Base-by-base conservation (phyloP, 2,797 vertebrate species). In the Hoplostethus atlanticus region DNA sequence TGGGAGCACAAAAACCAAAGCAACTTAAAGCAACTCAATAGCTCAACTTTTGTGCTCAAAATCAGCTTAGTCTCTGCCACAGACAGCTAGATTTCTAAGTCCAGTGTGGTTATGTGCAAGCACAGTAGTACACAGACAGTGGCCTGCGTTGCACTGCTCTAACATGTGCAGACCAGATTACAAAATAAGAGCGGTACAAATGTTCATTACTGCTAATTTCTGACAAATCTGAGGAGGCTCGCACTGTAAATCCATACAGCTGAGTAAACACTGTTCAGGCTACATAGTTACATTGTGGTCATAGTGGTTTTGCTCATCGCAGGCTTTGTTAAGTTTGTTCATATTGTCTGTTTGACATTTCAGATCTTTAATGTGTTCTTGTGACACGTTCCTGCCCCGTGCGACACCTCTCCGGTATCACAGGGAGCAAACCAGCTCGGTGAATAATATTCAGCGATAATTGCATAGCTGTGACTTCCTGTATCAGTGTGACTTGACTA, bases 371-470 rank as follows among this genome's bases (percentile, higher is more conserved):
- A 50, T 21, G 17, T 50, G 17, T 50, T 46, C 44, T 50, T 7
- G 17, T 50, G 47, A 50, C 11, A 21, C 47, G 65, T 69, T 64
- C 42, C 60, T 25, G 52, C 36, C 68, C 30, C 38, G 58, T 67
- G 61, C 68, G 57, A 59, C 38, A 52, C 38, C 7, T 7, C 47
- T 59, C 5, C 36, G 55, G n/a, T 50, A 70, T 74, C 68, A 66
- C 11, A 55, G 6, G 4, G 62, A 40, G 75, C 0, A 21, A 21
- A 56, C 65, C 70, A 63, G 64, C 66, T 89, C 79, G 69, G 73
- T 71, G 68, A 51, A 67, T 68, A 77, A 42, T 50, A 77, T 56
- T 68, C 55, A n/a, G 82, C 54, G 79, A 38, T 89, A 83, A 84
- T 87, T 72, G 69, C 68, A 61, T 76, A 50, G 12, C 83, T 67